phyloP scores from a whole-genome alignment of 2,797 vertebrate genomes.

The Cyclopterus lumpus region DNA sequence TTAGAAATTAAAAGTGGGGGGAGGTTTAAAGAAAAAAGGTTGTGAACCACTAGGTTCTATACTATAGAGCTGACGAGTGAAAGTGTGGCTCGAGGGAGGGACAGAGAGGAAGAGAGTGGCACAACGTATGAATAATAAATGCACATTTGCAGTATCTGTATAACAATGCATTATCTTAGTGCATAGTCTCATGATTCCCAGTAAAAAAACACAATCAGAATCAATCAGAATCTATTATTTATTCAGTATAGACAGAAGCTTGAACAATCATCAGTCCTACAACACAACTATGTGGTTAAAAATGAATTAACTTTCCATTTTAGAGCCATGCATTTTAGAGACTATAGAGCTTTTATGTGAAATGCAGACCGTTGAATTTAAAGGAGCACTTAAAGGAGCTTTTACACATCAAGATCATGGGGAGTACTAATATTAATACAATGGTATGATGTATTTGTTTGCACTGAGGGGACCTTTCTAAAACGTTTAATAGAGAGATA shows the following conservation, averaged over 20 bases:
- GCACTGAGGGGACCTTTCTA: neutral
- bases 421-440: neutral
- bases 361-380: neutral
- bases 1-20: no score
- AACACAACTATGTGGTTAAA: constrained; percentile 15
- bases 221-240: constrained; percentile 52
- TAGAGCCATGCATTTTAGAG: neutral
- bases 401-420: neutral
- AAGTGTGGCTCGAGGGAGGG: neutral
- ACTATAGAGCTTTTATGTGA: neutral
- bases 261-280: constrained; percentile 25
- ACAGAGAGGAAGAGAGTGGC: neutral
- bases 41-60: no score
- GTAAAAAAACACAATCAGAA: neutral
- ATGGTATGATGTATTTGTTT: neutral
- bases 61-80: no score
- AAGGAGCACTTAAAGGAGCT: neutral
- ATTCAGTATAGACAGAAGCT: constrained; percentile 46
- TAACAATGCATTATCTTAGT: neutral
- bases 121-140: neutral
- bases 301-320: neutral
- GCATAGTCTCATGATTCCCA: neutral
- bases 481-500: neutral
- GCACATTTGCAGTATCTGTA: neutral
- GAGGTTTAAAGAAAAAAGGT: no score